Base-by-base conservation (phyloP, 2,113 vertebrate genomes). In the Gobiocypris rarus region DNA sequence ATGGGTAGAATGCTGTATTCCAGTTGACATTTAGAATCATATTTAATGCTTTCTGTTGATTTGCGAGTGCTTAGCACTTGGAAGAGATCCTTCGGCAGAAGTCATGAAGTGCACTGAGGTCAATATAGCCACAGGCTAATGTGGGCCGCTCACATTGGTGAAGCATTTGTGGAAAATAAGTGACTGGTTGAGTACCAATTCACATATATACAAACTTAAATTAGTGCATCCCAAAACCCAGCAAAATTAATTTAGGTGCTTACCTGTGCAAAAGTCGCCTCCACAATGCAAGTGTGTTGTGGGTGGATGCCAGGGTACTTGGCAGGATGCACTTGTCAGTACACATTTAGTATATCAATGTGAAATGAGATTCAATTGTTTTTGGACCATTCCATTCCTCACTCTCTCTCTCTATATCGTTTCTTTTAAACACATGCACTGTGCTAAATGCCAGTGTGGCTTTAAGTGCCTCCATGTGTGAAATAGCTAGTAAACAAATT, bases 401-500 rank as follows among this genome's bases (percentile, higher is more conserved):
- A 1, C 0, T 11, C 34, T 38, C 34, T 41, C 41, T 56, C 24
- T 31, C 13, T 50, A 19, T 3, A 22, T 75, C 31, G 7, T 45
- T 71, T 14, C 41, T 71, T 45, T 79, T 59, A 17, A 67, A 63
- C 1, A 41, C 59, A 43, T 59, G 71, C 79, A 43, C 58, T 59
- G 74, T 71, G 80, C 80, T 87, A 87, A 85, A 85, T 61, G 28
- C 56, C 82, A 73, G 28, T 38, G 31, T 69, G 65, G 34, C 31
- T 48, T 63, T 87, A 89, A 89, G 45, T 24, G 34, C 54, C 28
- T 83, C 34, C 71, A 83, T 83, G 85, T 85, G 83, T 71, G 87
- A 89, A 87, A 76, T 38, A 52, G 13, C 74, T 70, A 73, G 70
- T 85, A 86, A 86, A 85, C 85, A 87, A 85, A 85, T 89, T 83